These are phyloP conservation scores for Sminthurides bifidus DNA, from an alignment of 1,140 invertebrate genomes.

Conservation along the genomic window DNA sequence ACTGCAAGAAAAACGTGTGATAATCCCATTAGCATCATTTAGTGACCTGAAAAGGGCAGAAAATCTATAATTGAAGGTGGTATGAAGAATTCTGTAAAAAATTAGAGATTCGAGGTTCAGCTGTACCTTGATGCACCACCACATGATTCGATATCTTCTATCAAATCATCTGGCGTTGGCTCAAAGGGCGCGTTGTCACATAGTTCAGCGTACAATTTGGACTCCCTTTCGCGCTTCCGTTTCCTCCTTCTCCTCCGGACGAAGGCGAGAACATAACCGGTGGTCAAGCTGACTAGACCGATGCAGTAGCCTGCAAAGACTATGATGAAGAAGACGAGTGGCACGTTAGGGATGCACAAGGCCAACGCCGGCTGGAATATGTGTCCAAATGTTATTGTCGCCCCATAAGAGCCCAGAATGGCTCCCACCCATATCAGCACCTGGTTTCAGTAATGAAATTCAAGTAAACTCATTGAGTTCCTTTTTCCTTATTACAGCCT, in stretches of 20 bases:
- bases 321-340: conserved; percentile 34
- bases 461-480: background rate
- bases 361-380: conserved; percentile 35
- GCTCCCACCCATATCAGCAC: conserved; percentile 32
- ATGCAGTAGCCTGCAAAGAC: conserved; percentile 34
- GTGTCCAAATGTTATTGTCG: conserved; percentile 31
- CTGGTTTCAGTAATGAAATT: too few relatives aligned
- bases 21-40: too few relatives aligned
- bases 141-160: conserved; percentile 15
- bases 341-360: conserved; percentile 35
- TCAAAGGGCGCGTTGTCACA: conserved; percentile 19
- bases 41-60: too few relatives aligned
- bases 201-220: conserved; percentile 10
- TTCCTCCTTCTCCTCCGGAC: conserved; percentile 22
- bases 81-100: too few relatives aligned
- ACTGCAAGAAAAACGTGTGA: background rate
- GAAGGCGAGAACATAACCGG: conserved; percentile 33
- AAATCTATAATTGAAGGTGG: too few relatives aligned
- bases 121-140: too few relatives aligned
- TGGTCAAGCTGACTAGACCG: conserved; percentile 32
- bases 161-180: conserved; percentile 8
- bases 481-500: background rate
- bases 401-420: conserved; percentile 28
- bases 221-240: conserved; percentile 14
- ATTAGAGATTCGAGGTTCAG: too few relatives aligned